Evolutionary conservation across 92 coral and sea anemone genomes (phyloP).

Genomic region (Umimayanthus kanabou): DNA sequence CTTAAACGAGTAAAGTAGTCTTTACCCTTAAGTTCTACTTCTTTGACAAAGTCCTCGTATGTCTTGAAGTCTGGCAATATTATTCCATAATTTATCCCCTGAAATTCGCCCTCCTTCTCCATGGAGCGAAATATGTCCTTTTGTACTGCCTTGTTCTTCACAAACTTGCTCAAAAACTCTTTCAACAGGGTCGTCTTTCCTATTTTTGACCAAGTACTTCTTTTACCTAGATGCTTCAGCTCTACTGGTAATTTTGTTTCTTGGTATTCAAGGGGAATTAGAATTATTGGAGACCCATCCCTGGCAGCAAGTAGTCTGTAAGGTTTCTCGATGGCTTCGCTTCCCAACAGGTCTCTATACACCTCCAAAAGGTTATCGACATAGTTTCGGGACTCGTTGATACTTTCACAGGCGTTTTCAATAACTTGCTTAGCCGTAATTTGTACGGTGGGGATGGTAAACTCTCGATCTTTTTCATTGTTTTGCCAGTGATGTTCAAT

Average conservation of each 20-base stretch:
- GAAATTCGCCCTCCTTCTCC: slow-evolving; percentile 11
- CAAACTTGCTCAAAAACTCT: slow-evolving; percentile 36
- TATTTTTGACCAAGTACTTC: slow-evolving; percentile 29
- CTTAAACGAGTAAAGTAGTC: slow-evolving; percentile 1
- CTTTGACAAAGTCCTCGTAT: background rate
- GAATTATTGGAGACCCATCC: slow-evolving; percentile 29
- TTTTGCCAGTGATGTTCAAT: background rate
- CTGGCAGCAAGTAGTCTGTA: slow-evolving; percentile 30
- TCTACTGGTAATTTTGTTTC: slow-evolving; percentile 36
- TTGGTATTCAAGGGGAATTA: slow-evolving; percentile 42
- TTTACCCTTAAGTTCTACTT: background rate
- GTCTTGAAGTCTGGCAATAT: slow-evolving; percentile 39
- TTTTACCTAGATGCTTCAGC: slow-evolving; percentile 31
- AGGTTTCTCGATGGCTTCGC: slow-evolving; percentile 3
- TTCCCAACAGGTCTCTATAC: slow-evolving; percentile 31
- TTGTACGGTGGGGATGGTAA: background rate
- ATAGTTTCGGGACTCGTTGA: slow-evolving; percentile 13
- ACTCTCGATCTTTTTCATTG: background rate
- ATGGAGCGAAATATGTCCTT: slow-evolving; percentile 33
- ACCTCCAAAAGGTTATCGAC: background rate
- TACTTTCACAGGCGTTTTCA: slow-evolving; percentile 12
- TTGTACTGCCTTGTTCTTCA: slow-evolving; percentile 37
- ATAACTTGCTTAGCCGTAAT: background rate
- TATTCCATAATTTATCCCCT: slow-evolving; percentile 47
- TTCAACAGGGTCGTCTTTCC: slow-evolving; percentile 16